phyloP scores from a whole-genome alignment of 2,797 vertebrate species.

The Decapterus maruadsi region DNA sequence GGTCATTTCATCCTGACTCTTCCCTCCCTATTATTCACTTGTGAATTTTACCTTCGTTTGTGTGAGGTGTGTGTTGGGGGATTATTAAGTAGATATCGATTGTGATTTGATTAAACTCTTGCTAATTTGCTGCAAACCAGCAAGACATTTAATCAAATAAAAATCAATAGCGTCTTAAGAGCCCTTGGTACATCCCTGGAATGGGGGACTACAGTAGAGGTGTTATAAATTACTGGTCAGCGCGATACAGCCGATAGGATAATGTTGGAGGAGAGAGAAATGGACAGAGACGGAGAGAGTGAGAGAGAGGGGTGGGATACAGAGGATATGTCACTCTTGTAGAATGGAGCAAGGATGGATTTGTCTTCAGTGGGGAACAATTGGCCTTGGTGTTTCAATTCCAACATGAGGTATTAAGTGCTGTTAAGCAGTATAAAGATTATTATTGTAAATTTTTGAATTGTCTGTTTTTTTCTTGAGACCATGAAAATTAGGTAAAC shows the following conservation, averaged over 20 bases:
- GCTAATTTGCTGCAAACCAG: constrained; percentile 90
- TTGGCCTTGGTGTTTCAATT: constrained; percentile 75
- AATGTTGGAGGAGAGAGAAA: constrained; percentile 71
- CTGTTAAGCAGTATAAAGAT: constrained; percentile 38
- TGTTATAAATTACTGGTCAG: constrained; percentile 85
- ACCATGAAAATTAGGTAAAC: neutral
- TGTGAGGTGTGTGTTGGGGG: constrained; percentile 70
- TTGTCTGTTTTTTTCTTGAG: constrained; percentile 11
- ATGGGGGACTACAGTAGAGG: constrained; percentile 81
- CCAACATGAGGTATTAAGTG: constrained; percentile 61
- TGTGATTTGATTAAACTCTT: constrained; percentile 89
- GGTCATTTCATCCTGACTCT: constrained; percentile 38
- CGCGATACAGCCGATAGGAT: constrained; percentile 78
- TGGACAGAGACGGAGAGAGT: constrained; percentile 53
- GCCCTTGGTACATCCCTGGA: constrained; percentile 82
- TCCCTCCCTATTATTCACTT: constrained; percentile 61
- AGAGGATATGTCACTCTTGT: constrained; percentile 75
- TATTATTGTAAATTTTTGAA: constrained; percentile 7
- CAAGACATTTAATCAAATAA: constrained; percentile 89
- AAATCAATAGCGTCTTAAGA: constrained; percentile 89
- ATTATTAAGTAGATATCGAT: constrained; percentile 89
- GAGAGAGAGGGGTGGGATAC: constrained; percentile 63
- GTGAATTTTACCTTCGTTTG: constrained; percentile 72
- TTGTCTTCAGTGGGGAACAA: constrained; percentile 73
- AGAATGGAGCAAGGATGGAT: constrained; percentile 69